Evolutionary conservation across 1,140 invertebrate species (phyloP).

Genomic region (Eufriesea mexicana): DNA sequence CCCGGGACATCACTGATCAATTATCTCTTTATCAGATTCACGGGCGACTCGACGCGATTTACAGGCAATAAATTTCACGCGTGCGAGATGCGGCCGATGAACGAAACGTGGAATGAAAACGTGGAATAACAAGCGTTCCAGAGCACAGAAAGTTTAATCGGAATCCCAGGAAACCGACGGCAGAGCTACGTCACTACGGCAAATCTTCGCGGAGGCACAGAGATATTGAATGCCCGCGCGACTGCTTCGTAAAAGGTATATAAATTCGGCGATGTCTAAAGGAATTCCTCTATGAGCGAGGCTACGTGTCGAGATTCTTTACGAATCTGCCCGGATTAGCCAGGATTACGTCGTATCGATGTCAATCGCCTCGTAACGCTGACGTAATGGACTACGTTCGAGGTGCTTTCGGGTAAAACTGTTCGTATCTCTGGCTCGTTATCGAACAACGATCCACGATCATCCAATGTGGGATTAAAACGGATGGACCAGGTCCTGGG

Average conservation of each 20-base stretch:
- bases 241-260: neutral
- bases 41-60: conserved; percentile 22
- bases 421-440: neutral
- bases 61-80: conserved; percentile 21
- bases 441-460: neutral
- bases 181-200: neutral
- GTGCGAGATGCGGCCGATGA: neutral
- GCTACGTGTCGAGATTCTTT: neutral
- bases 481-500: neutral
- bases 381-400: conserved; percentile 37
- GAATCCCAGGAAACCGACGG: neutral
- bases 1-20: neutral
- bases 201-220: neutral
- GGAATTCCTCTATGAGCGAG: conserved; percentile 24
- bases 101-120: neutral
- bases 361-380: conserved; percentile 27
- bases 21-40: conserved; percentile 24
- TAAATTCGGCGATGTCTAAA: neutral
- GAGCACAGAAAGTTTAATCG: neutral
- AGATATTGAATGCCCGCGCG: neutral
- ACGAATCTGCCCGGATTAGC: conserved; percentile 28
- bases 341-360: conserved; percentile 51
- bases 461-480: neutral
- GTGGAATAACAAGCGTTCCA: neutral
- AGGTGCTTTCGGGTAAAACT: neutral